Percentiles rank a stretch among this genome's conserved stretches.
Evolutionary conservation across 2,888 invertebrate genomes (phyloP).

Genomic region (Leptinotarsa haldemani): DNA sequence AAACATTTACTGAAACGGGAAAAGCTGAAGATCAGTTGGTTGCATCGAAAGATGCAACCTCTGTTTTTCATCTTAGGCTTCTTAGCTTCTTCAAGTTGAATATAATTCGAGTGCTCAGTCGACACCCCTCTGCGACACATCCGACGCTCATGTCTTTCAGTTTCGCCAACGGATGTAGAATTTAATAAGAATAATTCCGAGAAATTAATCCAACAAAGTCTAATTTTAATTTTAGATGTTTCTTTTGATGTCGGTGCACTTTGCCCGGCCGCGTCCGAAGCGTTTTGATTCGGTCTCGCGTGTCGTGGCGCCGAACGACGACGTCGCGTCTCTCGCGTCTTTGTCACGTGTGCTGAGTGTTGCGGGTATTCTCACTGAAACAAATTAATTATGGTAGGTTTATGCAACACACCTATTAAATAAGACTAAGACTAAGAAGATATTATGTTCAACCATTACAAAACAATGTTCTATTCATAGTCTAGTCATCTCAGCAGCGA

Average conservation of each 20-base stretch:
- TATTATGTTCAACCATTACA: no score
- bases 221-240: conserved; percentile 64
- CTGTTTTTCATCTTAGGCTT: no score
- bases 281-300: conserved; percentile 17
- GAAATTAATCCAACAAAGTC: conserved; percentile 66
- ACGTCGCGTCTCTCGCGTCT: neutral
- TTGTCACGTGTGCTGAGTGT: conserved; percentile 13
- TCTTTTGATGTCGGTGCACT: conserved; percentile 61
- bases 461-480: no score
- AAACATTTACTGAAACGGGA: no score
- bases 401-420: no score
- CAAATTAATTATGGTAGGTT: neutral
- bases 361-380: neutral
- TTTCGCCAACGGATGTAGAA: conserved; percentile 59
- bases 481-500: no score
- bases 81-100: no score
- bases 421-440: no score
- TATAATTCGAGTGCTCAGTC: neutral
- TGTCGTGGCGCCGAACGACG: conserved; percentile 11
- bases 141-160: conserved; percentile 23
- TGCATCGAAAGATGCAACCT: no score
- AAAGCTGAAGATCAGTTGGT: no score
- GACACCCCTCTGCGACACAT: neutral
- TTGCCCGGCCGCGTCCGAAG: neutral
- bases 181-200: conserved; percentile 64